Base-by-base conservation (phyloP, 2,888 invertebrate genomes). In the Tridacna gigas region DNA sequence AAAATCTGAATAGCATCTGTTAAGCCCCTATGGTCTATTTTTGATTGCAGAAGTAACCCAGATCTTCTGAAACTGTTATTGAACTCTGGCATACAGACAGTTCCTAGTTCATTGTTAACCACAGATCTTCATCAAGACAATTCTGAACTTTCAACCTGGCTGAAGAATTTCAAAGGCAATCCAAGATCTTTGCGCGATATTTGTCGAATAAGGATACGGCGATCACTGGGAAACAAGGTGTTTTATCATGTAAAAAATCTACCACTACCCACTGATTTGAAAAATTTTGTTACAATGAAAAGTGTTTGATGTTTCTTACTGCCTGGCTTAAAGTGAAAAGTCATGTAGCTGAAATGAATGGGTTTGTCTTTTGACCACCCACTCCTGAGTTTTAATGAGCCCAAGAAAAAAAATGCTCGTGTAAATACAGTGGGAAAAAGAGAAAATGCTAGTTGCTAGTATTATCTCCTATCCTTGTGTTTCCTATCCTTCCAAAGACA, bases 221-320 rank as follows among this genome's bases (percentile, higher is more conserved):
- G 83, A 22, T 84, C 84, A 69, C 85, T 90, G 56, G 90, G 90
- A 7, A 89, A 91, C 77, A 89, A 85, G 69, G 78, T 90, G 47
- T 80, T 91, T 20, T 84, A 67, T 67, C 74, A 74, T 56, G 71
- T 79, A 12, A 79, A 86, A 26, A 61, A 25, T 47, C 60, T 90
- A 56, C 84, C 86, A 20, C 61, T 91, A 63, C 91, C 91, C 15
- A 82, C 73, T 5, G 79, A 81, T 15, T 56, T 91, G 69, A 90
- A 89, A 76, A 76, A 86, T 26, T 91, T 80, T 79, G 74, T 91
- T 0, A 85, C 84, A 20, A 76, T 91, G 60, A 67, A 80, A 28
- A 74, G 83, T 77, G 26, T 75, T 45, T 75, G 75, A 75, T 37
- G 37, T 37, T 4, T 4, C 37, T 37, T 2, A 37, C 7, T 37